Evolutionary conservation across 2,113 vertebrate species (phyloP).

Genomic region (Platichthys stellatus): DNA sequence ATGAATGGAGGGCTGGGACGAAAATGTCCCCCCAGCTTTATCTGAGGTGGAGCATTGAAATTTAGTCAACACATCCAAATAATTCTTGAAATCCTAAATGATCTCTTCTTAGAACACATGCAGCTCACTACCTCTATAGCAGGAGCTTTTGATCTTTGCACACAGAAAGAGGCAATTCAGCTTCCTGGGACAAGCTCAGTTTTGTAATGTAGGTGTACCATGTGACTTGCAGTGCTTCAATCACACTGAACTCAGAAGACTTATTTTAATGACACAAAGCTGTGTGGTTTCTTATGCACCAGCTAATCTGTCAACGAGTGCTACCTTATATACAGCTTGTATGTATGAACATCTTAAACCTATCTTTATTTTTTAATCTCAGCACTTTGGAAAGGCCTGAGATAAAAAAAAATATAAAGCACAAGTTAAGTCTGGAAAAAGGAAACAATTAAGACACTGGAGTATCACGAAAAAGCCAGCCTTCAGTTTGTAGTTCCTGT

Average conservation of each 20-base stretch:
- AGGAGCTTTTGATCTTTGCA: background rate
- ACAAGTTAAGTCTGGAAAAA: no score
- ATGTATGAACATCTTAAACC: background rate
- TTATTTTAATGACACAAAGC: background rate
- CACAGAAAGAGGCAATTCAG: background rate
- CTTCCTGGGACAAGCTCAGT: background rate
- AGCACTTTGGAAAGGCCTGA: no score
- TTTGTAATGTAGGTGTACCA: background rate
- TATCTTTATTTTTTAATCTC: no score
- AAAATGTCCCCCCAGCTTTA: background rate
- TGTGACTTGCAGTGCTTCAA: background rate
- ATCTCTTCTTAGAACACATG: background rate
- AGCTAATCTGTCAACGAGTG: background rate
- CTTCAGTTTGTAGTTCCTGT: background rate
- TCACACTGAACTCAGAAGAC: background rate
- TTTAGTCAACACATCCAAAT: background rate
- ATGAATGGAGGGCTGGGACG: no score
- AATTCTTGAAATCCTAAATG: background rate
- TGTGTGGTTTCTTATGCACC: background rate
- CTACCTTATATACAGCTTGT: background rate
- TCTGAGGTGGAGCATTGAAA: background rate
- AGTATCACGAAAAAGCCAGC: background rate
- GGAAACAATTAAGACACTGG: no score
- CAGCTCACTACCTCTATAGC: background rate
- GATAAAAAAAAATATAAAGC: no score